Base-by-base conservation (phyloP, 64 coral and sea anemone species). In the Montipora efflorescens region DNA sequence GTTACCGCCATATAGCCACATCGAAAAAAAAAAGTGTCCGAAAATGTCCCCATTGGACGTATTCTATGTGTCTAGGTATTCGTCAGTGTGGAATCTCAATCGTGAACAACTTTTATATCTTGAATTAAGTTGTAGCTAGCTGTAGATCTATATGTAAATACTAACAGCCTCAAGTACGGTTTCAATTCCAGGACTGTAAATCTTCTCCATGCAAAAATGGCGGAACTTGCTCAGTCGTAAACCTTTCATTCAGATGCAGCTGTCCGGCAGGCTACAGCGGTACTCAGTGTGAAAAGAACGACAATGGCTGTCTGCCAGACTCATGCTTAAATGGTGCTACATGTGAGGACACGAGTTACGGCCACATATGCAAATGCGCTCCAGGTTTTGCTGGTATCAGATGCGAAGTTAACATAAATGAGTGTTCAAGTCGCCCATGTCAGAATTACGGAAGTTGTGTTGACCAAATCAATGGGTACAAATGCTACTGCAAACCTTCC, bases 351-450 rank as follows among this genome's bases (percentile, higher is more conserved):
- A 94, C 95, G 12, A 90, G 79, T 21, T 95, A 95, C 86, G 96
- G 96, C 67, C 92, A 92, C 64, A 79, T 74, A 5, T 99, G 98
- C 43, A 75, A 23, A 28, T 99, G 98, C 45, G 43, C 49, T 0
- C 12, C 59, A 61, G 98, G 98, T 72, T 99, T 87, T 87, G 79
- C 78, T 47, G 98, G 98, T 11, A 59, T 50, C 52, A 90, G 59
- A 48, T 99, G 98, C 59, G 89, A 96, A 20, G 43, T 95, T 59
- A 67, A 99, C 70, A 74, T 99, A 7, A 99, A 99, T 57, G 92
- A 84, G 19, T 99, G 98, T 59, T 79, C 90, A 16, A 92, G 87
- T 23, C 62, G 89, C 44, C 98, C 98, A 45, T 99, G 98, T 71
- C 71, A 82, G 73, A 96, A 99, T 74, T 89, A 91, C 89, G 98